Percentiles rank a stretch among this genome's conserved stretches.
Conservation (phyloP, 64 coral and sea anemone species). For the Cladopsammia gracilis region DNA sequence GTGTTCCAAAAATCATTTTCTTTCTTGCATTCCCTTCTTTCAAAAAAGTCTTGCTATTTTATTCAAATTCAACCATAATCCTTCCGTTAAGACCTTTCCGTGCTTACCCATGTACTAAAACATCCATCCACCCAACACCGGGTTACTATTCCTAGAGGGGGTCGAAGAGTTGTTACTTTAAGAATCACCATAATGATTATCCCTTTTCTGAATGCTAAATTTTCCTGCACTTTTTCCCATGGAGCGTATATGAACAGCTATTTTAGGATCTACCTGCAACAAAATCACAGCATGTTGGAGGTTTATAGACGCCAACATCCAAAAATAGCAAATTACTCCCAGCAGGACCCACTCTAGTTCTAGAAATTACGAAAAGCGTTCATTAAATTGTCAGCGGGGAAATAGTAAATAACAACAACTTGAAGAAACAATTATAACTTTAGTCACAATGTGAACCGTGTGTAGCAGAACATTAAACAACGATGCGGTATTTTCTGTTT, state of each 20-base stretch:
- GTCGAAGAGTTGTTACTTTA: no score
- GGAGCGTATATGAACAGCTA: not conserved
- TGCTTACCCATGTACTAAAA: no score
- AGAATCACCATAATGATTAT: no score
- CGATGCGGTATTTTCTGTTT: no score
- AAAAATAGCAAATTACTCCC: not conserved
- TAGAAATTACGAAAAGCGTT: not conserved
- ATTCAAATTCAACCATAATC: no score
- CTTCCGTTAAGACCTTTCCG: no score
- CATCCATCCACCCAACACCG: no score
- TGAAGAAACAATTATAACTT: conserved; percentile 5
- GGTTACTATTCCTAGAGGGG: no score
- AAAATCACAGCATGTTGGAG: conserved; percentile 6
- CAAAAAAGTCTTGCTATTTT: no score
- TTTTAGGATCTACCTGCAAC: not conserved
- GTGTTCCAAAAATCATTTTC: no score
- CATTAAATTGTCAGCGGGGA: not conserved
- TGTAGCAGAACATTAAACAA: not conserved
- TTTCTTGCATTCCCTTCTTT: no score
- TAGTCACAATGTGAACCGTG: not conserved
- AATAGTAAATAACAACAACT: not conserved
- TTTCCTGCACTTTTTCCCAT: conserved; percentile 13
- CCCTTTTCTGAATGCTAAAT: not conserved
- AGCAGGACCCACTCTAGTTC: not conserved
- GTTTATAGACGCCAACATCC: not conserved